Evolutionary conservation across 2,888 invertebrate species (phyloP).

Genomic region (Syrphus vitripennis): DNA sequence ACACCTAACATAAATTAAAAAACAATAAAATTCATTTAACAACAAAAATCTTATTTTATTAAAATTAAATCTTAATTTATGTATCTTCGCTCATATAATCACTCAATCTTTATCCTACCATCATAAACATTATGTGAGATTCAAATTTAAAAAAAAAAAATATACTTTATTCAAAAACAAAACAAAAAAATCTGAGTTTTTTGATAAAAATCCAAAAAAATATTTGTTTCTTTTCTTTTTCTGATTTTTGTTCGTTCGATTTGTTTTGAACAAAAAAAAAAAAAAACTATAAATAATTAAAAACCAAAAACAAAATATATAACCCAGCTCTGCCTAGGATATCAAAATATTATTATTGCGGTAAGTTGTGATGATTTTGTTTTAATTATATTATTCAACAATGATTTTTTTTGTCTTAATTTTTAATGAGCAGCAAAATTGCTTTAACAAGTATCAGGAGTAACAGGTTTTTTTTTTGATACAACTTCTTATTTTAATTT

Average conservation of each 20-base stretch:
- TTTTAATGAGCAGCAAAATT: not conserved
- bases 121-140: slow-evolving; percentile 51
- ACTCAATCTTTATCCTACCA: slow-evolving; percentile 25
- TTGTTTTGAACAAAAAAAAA: slow-evolving; percentile 61
- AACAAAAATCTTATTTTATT: not conserved
- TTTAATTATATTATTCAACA: slow-evolving; percentile 44
- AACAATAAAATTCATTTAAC: not conserved
- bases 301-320: slow-evolving; percentile 27
- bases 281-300: slow-evolving; percentile 41
- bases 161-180: slow-evolving; percentile 44
- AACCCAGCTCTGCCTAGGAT: slow-evolving; percentile 84
- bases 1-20: not conserved
- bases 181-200: slow-evolving; percentile 53
- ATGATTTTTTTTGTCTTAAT: slow-evolving; percentile 42
- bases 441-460: not conserved
- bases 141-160: slow-evolving; percentile 32
- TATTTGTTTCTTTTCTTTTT: slow-evolving; percentile 73
- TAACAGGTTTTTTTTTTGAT: not conserved
- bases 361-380: slow-evolving; percentile 81
- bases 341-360: slow-evolving; percentile 85
- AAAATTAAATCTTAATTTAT: slow-evolving; percentile 7
- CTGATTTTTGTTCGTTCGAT: slow-evolving; percentile 73
- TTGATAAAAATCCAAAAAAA: slow-evolving; percentile 68
- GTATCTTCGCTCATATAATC: slow-evolving; percentile 34
- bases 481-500: too few relatives aligned